Percentiles rank a stretch among this genome's conserved stretches.
phyloP scores from a whole-genome alignment of 2,888 invertebrate species.

The Amblyjoppa fuscipennis region DNA sequence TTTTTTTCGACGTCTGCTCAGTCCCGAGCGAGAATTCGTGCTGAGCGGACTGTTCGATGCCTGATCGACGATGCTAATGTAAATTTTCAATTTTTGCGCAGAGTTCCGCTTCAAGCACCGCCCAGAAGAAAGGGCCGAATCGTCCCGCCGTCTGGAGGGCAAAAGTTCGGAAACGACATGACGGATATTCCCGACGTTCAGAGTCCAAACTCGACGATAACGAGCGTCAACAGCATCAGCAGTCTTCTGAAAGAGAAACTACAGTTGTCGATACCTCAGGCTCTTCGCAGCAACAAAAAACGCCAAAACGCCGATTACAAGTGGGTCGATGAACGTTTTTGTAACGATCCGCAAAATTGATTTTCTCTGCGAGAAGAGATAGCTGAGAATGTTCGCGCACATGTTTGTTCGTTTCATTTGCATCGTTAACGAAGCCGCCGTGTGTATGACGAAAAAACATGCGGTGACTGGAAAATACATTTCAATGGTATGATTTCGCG shows the following conservation, averaged over 20 bases:
- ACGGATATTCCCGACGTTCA: slow-evolving; percentile 88
- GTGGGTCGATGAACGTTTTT: slow-evolving; percentile 67
- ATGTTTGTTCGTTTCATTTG: neutral
- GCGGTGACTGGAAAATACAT: neutral
- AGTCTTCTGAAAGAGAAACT: slow-evolving; percentile 93
- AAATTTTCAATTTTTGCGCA: slow-evolving; percentile 80
- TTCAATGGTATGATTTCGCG: neutral
- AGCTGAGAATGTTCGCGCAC: neutral
- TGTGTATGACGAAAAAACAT: neutral
- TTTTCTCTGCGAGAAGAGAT: neutral
- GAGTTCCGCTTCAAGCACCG: slow-evolving; percentile 88
- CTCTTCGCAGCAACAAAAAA: slow-evolving; percentile 80
- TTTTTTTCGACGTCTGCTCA: slow-evolving; percentile 4
- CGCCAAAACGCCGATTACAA: slow-evolving; percentile 83
- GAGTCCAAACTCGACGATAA: slow-evolving; percentile 92
- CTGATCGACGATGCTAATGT: neutral
- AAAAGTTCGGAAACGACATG: slow-evolving; percentile 87
- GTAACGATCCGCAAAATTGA: neutral
- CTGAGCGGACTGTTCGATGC: neutral
- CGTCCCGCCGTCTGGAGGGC: slow-evolving; percentile 86
- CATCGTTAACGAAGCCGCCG: neutral
- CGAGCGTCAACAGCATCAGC: slow-evolving; percentile 94
- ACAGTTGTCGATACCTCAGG: slow-evolving; percentile 87
- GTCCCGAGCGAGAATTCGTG: neutral
- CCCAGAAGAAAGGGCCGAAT: slow-evolving; percentile 88